phyloP scores from a whole-genome alignment of 1,140 invertebrate genomes.

The Anthonomus grandis region DNA sequence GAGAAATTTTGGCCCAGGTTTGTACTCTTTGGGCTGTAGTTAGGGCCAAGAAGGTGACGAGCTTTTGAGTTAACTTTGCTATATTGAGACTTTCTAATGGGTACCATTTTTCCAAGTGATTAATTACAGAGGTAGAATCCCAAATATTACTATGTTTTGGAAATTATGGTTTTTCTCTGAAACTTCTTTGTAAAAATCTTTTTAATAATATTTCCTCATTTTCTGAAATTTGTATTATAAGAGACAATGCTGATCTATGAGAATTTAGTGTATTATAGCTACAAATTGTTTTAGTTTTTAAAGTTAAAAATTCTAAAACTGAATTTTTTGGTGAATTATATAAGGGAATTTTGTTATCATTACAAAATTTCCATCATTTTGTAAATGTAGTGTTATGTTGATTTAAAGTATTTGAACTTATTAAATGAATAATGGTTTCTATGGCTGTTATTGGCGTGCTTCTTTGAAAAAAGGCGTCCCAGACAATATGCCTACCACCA shows the following conservation, averaged over 20 bases:
- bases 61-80: not conserved
- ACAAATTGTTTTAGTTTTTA: not conserved
- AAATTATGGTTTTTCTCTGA: not conserved
- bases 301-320: not conserved
- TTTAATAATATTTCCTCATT: not conserved
- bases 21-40: slow-evolving; percentile 6
- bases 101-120: not conserved
- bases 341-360: not conserved
- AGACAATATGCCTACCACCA: not conserved
- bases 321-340: not conserved
- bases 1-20: no score
- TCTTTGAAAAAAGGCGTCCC: not conserved
- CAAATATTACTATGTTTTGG: slow-evolving; percentile 1
- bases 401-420: no score
- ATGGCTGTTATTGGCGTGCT: no score
- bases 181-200: slow-evolving; percentile 6
- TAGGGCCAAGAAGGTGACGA: slow-evolving; percentile 6
- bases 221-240: not conserved
- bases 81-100: not conserved
- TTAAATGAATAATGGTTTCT: no score
- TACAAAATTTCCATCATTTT: slow-evolving; percentile 10
- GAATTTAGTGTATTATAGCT: slow-evolving; percentile 3
- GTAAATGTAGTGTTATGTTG: no score
- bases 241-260: slow-evolving; percentile 1
- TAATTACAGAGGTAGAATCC: not conserved